Conservation (phyloP, 1,140 invertebrate genomes). For the Mactra quadrangularis region DNA sequence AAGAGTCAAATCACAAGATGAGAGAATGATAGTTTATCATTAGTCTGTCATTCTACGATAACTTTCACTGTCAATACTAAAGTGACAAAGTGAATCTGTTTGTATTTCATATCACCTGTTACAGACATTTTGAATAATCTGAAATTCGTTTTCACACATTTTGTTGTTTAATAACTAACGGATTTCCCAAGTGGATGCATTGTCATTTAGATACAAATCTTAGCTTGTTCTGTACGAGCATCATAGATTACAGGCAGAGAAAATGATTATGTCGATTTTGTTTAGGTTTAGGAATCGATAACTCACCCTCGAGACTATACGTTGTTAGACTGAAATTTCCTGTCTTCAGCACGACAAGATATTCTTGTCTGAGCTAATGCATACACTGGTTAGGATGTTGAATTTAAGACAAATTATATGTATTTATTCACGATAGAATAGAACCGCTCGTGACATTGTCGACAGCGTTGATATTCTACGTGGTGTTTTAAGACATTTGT, state of each 20-base stretch:
- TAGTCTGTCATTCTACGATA: too few relatives aligned
- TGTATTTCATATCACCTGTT: not conserved
- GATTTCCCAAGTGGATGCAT: not conserved
- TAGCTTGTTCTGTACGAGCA: slow-evolving; percentile 4
- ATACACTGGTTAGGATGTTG: not conserved
- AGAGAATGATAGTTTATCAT: too few relatives aligned
- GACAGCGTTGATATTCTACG: not conserved
- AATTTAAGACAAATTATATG: slow-evolving; percentile 3
- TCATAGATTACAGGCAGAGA: slow-evolving; percentile 26
- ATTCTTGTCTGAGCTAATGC: too few relatives aligned
- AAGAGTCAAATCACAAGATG: too few relatives aligned
- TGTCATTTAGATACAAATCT: slow-evolving; percentile 36
- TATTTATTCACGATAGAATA: too few relatives aligned
- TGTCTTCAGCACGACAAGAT: too few relatives aligned
- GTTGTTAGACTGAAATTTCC: slow-evolving; percentile 22
- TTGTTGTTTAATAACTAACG: slow-evolving; percentile 24
- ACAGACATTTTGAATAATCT: not conserved
- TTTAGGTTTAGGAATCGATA: slow-evolving; percentile 31
- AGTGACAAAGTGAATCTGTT: not conserved
- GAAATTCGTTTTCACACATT: slow-evolving; percentile 28
- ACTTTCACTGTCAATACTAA: too few relatives aligned
- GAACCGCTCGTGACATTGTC: not conserved
- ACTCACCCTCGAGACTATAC: not conserved
- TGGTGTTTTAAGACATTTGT: not conserved
- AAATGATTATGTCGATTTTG: slow-evolving; percentile 36